phyloP scores from a whole-genome alignment of 2,113 vertebrate genomes.

The Crocuta crocuta region DNA sequence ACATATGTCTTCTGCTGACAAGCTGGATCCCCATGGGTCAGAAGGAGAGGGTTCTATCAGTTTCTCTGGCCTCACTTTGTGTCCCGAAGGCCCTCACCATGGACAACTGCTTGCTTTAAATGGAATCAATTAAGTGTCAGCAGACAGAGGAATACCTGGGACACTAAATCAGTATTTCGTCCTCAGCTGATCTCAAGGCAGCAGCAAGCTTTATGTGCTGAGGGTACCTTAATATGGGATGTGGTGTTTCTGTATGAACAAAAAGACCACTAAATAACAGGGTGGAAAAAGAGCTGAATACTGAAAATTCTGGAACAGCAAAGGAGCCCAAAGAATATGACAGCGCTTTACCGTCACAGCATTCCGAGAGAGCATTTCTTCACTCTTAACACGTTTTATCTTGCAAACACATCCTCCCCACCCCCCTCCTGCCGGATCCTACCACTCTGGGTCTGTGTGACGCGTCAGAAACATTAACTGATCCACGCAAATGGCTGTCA shows the following conservation, averaged over 20 bases:
- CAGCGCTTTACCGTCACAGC: accelerated
- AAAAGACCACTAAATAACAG: not conserved
- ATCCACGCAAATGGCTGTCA: not conserved
- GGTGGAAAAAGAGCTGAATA: not conserved
- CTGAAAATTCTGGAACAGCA: not conserved
- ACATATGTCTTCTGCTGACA: not conserved
- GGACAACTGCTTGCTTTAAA: not conserved
- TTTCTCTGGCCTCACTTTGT: not conserved
- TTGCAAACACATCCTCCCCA: not conserved
- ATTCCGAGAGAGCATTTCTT: not conserved
- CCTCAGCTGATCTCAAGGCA: not conserved
- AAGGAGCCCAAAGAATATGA: not conserved
- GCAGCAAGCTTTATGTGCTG: not conserved
- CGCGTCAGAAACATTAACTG: not conserved
- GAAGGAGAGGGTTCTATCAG: not conserved
- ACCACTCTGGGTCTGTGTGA: not conserved
- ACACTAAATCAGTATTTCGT: not conserved
- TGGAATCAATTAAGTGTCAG: not conserved
- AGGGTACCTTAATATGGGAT: not conserved
- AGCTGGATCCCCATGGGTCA: not conserved
- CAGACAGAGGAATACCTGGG: not conserved
- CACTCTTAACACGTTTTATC: not conserved
- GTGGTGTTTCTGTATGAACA: not conserved
- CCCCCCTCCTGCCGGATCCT: not conserved
- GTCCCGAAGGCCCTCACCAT: not conserved